Evolutionary conservation across 1,140 invertebrate genomes (phyloP).

Genomic region (Bradynema listronoti): DNA sequence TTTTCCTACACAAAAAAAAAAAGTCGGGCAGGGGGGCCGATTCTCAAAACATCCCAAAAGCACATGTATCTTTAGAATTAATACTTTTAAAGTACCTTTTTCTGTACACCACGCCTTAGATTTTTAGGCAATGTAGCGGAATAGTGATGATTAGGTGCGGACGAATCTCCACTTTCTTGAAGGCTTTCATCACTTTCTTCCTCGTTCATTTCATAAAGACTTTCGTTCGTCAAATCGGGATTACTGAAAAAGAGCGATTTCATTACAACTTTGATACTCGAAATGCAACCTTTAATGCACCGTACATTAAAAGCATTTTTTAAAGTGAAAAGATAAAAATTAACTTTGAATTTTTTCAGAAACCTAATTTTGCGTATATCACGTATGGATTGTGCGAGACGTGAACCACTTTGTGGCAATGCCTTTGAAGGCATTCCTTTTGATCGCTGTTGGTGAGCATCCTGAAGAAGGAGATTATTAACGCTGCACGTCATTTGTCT

Average conservation of each 20-base stretch:
- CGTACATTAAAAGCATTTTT: neutral
- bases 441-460: too few species aligned
- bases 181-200: neutral
- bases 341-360: neutral
- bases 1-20: too few species aligned
- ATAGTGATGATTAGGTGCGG: conserved; percentile 7
- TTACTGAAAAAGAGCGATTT: conserved; percentile 23
- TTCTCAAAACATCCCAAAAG: too few species aligned
- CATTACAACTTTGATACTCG: conserved; percentile 2
- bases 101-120: conserved; percentile 42
- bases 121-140: conserved; percentile 31
- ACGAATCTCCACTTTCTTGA: conserved; percentile 9
- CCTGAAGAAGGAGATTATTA: too few species aligned
- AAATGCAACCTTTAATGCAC: neutral
- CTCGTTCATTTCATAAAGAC: conserved; percentile 12
- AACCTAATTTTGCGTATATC: conserved; percentile 27
- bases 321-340: neutral
- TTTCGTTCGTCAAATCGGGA: conserved; percentile 38
- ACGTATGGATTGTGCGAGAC: conserved; percentile 28
- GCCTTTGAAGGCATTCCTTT: too few species aligned
- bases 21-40: too few species aligned
- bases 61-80: too few species aligned
- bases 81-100: conserved; percentile 23
- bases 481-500: too few species aligned
- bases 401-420: too few species aligned